Conservation (phyloP, 2,797 vertebrate genomes). For the Acridotheres tristis region DNA sequence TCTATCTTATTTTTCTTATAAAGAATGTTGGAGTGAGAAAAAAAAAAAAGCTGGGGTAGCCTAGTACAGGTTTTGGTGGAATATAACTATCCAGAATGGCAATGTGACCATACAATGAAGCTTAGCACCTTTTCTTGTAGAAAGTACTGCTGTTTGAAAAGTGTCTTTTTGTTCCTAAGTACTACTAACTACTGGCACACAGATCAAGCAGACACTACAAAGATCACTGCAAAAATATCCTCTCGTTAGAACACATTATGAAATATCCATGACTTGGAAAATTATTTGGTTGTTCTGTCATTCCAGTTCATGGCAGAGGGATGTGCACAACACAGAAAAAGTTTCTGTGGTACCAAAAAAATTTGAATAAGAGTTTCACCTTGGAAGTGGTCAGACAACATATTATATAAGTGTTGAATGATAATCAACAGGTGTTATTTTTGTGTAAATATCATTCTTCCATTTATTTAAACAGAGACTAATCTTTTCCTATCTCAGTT, state of each 20-base stretch:
- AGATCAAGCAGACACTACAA: background rate
- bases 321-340: background rate
- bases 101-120: background rate
- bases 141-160: background rate
- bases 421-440: background rate
- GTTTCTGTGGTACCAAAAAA: background rate
- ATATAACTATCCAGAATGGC: background rate
- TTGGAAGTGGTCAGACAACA: background rate
- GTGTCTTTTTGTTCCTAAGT: background rate
- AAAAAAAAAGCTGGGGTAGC: background rate
- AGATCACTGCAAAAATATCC: background rate
- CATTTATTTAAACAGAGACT: background rate
- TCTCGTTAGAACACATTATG: accelerated
- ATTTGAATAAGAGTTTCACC: background rate
- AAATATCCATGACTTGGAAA: background rate
- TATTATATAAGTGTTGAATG: background rate
- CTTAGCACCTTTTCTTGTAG: background rate
- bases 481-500: background rate
- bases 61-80: background rate
- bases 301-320: background rate
- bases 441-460: background rate
- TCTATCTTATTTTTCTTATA: background rate
- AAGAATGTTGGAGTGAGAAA: background rate
- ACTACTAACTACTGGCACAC: background rate
- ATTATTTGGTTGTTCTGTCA: background rate